Percentiles rank a stretch among this genome's conserved stretches.
Evolutionary conservation across 2,797 vertebrate species (phyloP).

Genomic region (Microctenopoma steveboyesi): DNA sequence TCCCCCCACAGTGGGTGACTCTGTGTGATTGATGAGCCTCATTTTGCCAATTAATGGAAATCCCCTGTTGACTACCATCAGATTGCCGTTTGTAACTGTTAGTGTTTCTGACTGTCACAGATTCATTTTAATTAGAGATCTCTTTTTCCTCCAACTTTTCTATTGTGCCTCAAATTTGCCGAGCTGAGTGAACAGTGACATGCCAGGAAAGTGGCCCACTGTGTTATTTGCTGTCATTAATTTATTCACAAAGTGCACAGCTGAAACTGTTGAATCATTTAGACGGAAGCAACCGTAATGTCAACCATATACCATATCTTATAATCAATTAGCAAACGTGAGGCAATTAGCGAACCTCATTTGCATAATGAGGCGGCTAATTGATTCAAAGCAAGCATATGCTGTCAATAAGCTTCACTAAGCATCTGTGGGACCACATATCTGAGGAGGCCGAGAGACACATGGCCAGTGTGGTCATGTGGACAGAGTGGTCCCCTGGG

Average conservation of each 20-base stretch:
- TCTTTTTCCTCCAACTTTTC: constrained; percentile 62
- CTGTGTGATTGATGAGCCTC: constrained; percentile 86
- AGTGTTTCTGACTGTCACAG: constrained; percentile 81
- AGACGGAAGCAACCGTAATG: constrained; percentile 47
- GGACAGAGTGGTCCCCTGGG: constrained; percentile 43
- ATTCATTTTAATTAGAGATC: constrained; percentile 83
- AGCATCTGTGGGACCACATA: constrained; percentile 58
- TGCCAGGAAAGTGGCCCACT: constrained; percentile 30
- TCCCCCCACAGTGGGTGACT: constrained; percentile 74
- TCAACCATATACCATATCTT: constrained; percentile 66
- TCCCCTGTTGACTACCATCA: constrained; percentile 86
- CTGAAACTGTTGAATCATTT: constrained; percentile 45
- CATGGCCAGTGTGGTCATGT: constrained; percentile 34
- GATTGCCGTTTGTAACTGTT: constrained; percentile 85
- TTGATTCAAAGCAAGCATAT: constrained; percentile 68
- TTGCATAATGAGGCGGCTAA: constrained; percentile 80
- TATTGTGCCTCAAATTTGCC: constrained; percentile 55
- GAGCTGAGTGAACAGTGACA: constrained; percentile 48
- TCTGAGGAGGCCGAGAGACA: constrained; percentile 36
- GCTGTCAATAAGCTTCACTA: constrained; percentile 73
- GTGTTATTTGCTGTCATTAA: constrained; percentile 49
- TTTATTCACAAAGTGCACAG: constrained; percentile 47
- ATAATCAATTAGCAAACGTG: constrained; percentile 77
- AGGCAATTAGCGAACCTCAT: constrained; percentile 75
- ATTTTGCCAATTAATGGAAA: constrained; percentile 88